Evolutionary conservation across 2,113 vertebrate species (phyloP), one percentile per base, ranked within the genome.

Genomic region (Atrichornis clamosus): DNA sequence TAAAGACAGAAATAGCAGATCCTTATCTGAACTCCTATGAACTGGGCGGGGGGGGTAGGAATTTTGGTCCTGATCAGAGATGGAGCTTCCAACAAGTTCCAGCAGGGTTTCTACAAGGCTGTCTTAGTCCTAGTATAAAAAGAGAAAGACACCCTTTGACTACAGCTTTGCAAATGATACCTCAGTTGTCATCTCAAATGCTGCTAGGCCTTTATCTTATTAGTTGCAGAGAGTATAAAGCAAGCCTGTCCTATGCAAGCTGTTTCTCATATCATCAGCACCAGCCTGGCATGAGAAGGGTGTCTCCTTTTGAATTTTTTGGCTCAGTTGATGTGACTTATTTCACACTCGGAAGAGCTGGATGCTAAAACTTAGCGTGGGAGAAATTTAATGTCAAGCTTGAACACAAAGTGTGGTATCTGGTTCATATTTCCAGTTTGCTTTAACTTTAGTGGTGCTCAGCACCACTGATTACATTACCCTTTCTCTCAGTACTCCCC

Each of bases 11-110:
- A 90, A 82, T 6, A 93, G 46, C 58, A 84, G 87, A 94, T 93
- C 60, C 56, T 95, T 96, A 94, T 92, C 94, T 94, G 50, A 96
- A 49, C 68, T 60, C 52, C 49, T 78, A 8, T 67, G 65, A 96
- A 87, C 37, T 41, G 55, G 21, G 14, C 11, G 14, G 12, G 10
- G 35, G 22, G 35, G 22, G 12, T 47, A 60, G 42, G 23, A 15
- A 46, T 19, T 75, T 90, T 84, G 24, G 30, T 78, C 44, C 0
- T 0, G 42, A 30, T 47, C 5, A 6, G 17, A 75, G 55, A 89
- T 46, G 19, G 67, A 75, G 28, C n/a, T 75, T 91, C 44, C 72
- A 78, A 39, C 60, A 87, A 82, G 49, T 91, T 89, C 55, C 47
- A 80, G 9, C 69, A 81, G 7, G 2, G 46, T 52, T 92, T 65